Base-by-base conservation (phyloP, 2,888 invertebrate species). In the Drosophila pegasa region DNA sequence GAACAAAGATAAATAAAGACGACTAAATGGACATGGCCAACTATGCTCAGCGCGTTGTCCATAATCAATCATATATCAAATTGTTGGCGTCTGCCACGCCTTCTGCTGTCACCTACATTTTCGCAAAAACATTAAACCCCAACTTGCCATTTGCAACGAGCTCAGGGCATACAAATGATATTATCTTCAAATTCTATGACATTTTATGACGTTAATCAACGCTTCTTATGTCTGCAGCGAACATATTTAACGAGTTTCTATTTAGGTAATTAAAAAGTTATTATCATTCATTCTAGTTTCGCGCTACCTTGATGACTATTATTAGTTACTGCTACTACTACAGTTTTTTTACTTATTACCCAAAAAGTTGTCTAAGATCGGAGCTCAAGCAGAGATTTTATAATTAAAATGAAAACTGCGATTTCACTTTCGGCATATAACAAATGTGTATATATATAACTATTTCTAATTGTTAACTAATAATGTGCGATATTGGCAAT, bases 181-280 rank as follows among this genome's bases (percentile, higher is more conserved):
- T 43, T 16, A 10, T 9, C 16, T 27, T 5, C 10, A 27, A 10
- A 27, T 6, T 27, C 27, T 5, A 27, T 10, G 27, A 16, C 43
- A 10, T 5, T 45, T 45, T 16, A 27, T 45, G 16, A 16, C 7
- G 16, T 16, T 45, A 45, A 45, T 27, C 27, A 16, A 45, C 16
- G 43, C 43, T 45, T 1, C 9, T 45, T 25, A 20, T 41, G 43
- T 45, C 43, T 45, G n/a, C 43, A 9, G 10, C n/a, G 4, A 16
- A 27, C 6, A 45, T 16, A 3, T 45, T n/a, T 45, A 45, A n/a
- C 43, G 5, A 27, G 16, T 27, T 45, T 27, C 16, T 16, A 27
- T 27, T 45, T 45, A 6, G n/a, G 16, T 16, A 45, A 45, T 45
- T 16, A 45, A 45, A 27, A 27, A 6, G 27, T 27, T 43, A n/a